Evolutionary conservation across 2,888 invertebrate species (phyloP).

Genomic region (Crossocerus cetratus): DNA sequence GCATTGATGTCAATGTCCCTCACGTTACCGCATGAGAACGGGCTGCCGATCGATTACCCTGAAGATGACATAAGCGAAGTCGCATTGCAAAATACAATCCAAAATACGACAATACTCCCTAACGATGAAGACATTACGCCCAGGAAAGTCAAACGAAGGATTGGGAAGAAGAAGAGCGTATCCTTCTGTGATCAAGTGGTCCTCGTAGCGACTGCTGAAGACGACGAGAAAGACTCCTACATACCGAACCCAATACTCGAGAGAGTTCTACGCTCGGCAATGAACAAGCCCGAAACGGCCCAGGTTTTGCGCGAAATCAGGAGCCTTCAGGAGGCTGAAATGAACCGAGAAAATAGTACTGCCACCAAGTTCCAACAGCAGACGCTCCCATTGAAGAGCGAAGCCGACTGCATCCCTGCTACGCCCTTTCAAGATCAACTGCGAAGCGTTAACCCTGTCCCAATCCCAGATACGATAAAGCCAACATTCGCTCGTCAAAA

Average conservation of each 20-base stretch:
- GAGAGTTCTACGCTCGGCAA: slow-evolving; percentile 89
- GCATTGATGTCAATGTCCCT: slow-evolving; percentile 73
- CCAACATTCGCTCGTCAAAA: slow-evolving; percentile 61
- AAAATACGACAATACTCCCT: slow-evolving; percentile 73
- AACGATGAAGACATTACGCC: slow-evolving; percentile 75
- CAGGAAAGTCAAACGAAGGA: slow-evolving; percentile 78
- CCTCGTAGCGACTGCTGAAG: slow-evolving; percentile 93
- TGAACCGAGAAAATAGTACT: slow-evolving; percentile 72
- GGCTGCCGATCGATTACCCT: slow-evolving; percentile 74
- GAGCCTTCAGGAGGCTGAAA: slow-evolving; percentile 76
- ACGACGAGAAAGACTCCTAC: slow-evolving; percentile 93
- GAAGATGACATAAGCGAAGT: slow-evolving; percentile 75
- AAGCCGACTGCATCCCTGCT: slow-evolving; percentile 72
- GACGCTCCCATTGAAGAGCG: slow-evolving; percentile 75
- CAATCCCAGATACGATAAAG: slow-evolving; percentile 57
- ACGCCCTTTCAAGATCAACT: slow-evolving; percentile 74
- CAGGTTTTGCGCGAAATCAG: slow-evolving; percentile 79
- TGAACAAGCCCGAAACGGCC: slow-evolving; percentile 84
- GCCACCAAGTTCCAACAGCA: slow-evolving; percentile 76
- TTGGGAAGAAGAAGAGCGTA: slow-evolving; percentile 93
- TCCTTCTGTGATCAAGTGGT: slow-evolving; percentile 97
- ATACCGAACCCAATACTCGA: slow-evolving; percentile 95
- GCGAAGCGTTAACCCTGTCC: slow-evolving; percentile 69
- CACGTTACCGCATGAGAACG: slow-evolving; percentile 78
- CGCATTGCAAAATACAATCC: slow-evolving; percentile 75